Percentiles rank a stretch among this genome's conserved stretches.
These are phyloP conservation scores for Oreochromis mossambicus DNA, from an alignment of 2,797 vertebrate genomes.

Conservation along the genomic window DNA sequence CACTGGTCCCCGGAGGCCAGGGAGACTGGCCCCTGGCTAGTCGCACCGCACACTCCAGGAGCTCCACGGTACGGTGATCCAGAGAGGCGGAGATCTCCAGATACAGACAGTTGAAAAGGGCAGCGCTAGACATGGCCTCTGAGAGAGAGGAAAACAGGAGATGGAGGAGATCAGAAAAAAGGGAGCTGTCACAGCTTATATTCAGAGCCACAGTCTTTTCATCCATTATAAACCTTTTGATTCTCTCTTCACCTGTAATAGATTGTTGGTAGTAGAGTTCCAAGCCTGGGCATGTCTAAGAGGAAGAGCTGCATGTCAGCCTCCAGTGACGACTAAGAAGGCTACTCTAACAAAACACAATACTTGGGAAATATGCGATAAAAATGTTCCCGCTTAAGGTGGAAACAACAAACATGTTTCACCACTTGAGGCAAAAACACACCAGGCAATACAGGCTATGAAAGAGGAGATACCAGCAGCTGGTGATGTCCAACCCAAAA, in stretches of 20 bases:
- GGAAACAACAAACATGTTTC: not conserved
- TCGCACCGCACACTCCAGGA: conserved; percentile 83
- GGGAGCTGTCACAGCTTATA: not conserved
- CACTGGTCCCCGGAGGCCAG: conserved; percentile 59
- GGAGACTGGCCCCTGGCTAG: conserved; percentile 78
- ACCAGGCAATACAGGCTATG: not conserved
- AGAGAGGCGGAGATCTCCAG: conserved; percentile 86
- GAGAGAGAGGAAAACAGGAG: conserved; percentile 4
- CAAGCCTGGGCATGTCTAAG: not conserved
- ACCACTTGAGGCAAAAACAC: not conserved
- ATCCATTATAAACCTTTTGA: not conserved
- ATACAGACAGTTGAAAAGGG: conserved; percentile 83
- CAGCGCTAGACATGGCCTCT: conserved; percentile 84
- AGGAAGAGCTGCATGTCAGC: not conserved
- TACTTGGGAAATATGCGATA: not conserved
- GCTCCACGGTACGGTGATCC: conserved; percentile 83
- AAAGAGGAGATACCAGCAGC: not conserved
- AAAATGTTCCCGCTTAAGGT: not conserved
- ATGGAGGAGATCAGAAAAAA: not conserved
- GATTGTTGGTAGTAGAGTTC: not conserved
- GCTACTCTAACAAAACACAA: not conserved
- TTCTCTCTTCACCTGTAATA: not conserved
- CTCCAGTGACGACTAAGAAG: not conserved
- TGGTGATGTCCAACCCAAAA: not conserved
- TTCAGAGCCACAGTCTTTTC: not conserved